Evolutionary conservation across 2,113 vertebrate genomes (phyloP), one percentile per base, ranked within the genome.

Genomic region (Engystomops pustulosus): DNA sequence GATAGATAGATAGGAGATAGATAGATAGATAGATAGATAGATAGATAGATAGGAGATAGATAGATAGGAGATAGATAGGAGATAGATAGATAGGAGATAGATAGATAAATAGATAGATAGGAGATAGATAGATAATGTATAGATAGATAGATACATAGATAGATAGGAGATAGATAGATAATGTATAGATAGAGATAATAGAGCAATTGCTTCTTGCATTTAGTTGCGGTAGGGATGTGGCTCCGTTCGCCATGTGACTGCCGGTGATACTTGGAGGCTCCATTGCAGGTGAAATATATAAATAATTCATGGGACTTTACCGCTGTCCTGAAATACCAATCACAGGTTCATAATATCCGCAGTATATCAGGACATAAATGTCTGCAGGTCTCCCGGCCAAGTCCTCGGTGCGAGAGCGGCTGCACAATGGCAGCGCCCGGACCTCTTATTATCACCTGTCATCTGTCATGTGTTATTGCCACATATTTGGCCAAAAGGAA

Each of bases 401-500:
- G 83, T 69, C 18, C 34, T 78, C 17, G 45, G 58, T 49, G 32
- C 30, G 62, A 79, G 47, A 25, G 83, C 75, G 44, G 3, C 32
- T 23, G 25, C 75, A 71, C 47, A 71, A 70, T 81, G 36, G 80
- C 69, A 41, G 41, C 23, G 44, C 78, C 41, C 25, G n/a, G 81
- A 41, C 15, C 81, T 70, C 62, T 76, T 79, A 79, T 85, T 85
- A 78, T 85, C 83, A 85, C 74, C 76, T 85, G 83, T 83, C 81
- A 83, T 76, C 81, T 83, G 81, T 79, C 83, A 85, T 85, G 75
- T 79, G 74, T 77, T 79, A 85, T 79, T 79, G 83, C 74, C 60
- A 85, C 49, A 79, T 79, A 79, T 85, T 70, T 85, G 83, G 62
- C 83, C 83, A 85, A 85, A 85, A 85, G 83, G 83, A 85, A 78